Percentiles rank a stretch among this genome's conserved stretches.
Evolutionary conservation across 2,113 vertebrate genomes (phyloP).

Genomic region (Anguilla japonica): DNA sequence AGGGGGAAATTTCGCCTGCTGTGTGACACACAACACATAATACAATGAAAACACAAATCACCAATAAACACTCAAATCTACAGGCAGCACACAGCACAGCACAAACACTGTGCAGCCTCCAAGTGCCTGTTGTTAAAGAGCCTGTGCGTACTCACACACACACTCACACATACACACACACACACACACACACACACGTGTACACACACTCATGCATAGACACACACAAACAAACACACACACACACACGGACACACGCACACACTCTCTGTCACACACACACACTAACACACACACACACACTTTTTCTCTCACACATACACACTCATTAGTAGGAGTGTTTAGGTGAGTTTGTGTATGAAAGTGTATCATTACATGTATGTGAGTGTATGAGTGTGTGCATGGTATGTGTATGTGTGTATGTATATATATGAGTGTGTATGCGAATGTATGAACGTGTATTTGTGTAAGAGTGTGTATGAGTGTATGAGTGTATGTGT

Average conservation of each 20-base stretch:
- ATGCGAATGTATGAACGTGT: background rate
- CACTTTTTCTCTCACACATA: background rate
- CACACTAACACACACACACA: background rate
- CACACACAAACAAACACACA: too few relatives aligned
- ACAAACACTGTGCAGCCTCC: background rate
- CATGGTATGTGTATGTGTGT: background rate
- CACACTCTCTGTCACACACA: too few relatives aligned
- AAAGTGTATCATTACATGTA: background rate
- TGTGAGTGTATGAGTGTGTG: constrained; percentile 16
- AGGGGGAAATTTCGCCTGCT: background rate
- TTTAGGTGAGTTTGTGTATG: background rate
- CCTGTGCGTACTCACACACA: background rate
- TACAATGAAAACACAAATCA: background rate
- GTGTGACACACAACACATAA: too few relatives aligned
- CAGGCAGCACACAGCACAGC: background rate
- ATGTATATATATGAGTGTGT: background rate
- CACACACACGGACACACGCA: too few relatives aligned
- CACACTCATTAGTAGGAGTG: background rate
- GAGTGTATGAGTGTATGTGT: too few relatives aligned
- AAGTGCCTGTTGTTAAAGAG: background rate
- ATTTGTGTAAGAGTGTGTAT: too few relatives aligned
- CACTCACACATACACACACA: background rate
- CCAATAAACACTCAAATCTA: background rate
- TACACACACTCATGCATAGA: too few relatives aligned
- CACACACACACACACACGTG: too few relatives aligned